These are phyloP conservation scores for Empis stercorea DNA, from an alignment of 2,888 invertebrate species.

Conservation along the genomic window DNA sequence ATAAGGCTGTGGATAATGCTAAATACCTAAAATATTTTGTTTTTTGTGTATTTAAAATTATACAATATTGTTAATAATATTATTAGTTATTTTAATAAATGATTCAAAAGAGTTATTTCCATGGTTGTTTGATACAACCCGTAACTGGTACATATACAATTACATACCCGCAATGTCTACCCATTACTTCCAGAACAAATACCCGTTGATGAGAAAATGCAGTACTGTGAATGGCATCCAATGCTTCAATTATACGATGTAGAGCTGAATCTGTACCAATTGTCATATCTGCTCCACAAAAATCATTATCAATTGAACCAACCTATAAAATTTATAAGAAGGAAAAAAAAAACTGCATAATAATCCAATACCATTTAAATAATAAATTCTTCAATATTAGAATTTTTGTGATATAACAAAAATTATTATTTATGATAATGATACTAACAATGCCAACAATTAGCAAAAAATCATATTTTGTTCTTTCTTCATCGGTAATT, in stretches of 20 bases:
- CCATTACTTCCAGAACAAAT: conserved; percentile 98
- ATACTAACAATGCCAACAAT: conserved; percentile 71
- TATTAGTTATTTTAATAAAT: too few species aligned
- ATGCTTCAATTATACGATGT: conserved; percentile 89
- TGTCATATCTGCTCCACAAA: conserved; percentile 97
- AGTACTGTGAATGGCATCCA: conserved; percentile 90
- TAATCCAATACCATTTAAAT: too few species aligned
- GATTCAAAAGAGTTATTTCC: too few species aligned
- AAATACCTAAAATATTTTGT: conserved; percentile 78
- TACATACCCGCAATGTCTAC: conserved; percentile 89
- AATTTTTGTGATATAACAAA: too few species aligned
- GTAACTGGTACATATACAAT: too few species aligned
- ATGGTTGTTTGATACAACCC: too few species aligned
- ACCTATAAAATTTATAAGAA: too few species aligned
- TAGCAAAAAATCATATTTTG: conserved; percentile 58
- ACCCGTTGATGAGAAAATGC: conserved; percentile 94
- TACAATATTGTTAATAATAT: too few species aligned
- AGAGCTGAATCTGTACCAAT: conserved; percentile 92
- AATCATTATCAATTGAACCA: conserved; percentile 96
- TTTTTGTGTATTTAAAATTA: too few species aligned
- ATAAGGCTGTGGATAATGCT: conserved; percentile 82
- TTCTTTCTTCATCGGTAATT: conserved; percentile 60
- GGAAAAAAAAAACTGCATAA: too few species aligned
- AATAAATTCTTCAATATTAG: too few species aligned
- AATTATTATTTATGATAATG: not conserved